Evolutionary conservation across 2,113 vertebrate genomes (phyloP).

Genomic region (Eonycteris spelaea): DNA sequence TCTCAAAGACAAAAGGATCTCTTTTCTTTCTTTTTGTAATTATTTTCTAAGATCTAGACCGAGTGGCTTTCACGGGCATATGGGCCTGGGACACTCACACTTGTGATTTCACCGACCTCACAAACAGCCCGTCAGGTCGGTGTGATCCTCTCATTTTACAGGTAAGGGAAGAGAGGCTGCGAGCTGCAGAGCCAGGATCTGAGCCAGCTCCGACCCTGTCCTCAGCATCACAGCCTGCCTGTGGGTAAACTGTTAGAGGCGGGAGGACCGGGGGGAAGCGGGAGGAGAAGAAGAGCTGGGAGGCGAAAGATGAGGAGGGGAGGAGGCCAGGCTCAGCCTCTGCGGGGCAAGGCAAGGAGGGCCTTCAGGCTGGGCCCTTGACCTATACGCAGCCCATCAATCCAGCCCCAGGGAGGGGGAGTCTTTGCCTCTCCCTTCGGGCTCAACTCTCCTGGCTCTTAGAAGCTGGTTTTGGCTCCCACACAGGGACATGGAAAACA

Average conservation of each 20-base stretch:
- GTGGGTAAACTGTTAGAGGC: background rate
- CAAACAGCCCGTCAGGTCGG: background rate
- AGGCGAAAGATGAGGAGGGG: fast-evolving
- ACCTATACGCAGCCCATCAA: fast-evolving
- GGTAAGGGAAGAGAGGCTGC: background rate
- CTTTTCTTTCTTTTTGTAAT: background rate
- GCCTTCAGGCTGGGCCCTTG: fast-evolving
- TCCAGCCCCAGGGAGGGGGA: background rate
- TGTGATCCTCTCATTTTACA: background rate
- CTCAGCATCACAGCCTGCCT: background rate
- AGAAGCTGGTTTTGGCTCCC: conserved; percentile 28
- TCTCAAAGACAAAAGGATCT: background rate
- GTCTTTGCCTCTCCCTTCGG: background rate
- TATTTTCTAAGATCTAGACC: background rate
- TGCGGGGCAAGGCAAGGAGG: background rate
- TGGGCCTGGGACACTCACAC: background rate
- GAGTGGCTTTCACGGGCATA: background rate
- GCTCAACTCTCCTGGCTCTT: background rate
- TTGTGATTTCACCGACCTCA: background rate
- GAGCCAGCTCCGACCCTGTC: background rate
- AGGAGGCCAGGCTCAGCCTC: too few species aligned
- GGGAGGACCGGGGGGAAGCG: too few species aligned
- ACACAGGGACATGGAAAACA: background rate
- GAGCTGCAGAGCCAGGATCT: background rate
- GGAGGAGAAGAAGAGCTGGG: too few species aligned